phyloP scores from a whole-genome alignment of 2,888 invertebrate genomes.

The Hydroisotoma schaefferi region DNA sequence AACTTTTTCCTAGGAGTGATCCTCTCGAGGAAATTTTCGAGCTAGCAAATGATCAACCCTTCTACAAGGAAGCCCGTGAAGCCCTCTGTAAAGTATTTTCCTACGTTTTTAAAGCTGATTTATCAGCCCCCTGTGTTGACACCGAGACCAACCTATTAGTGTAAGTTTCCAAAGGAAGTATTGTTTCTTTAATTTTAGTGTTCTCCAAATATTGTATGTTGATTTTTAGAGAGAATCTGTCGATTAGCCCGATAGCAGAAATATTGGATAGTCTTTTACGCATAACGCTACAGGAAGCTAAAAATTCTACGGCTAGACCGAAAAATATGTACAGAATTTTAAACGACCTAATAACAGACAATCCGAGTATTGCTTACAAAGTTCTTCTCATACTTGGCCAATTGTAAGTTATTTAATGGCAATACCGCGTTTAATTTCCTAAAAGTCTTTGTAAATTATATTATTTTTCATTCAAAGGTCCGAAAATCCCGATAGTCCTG shows the following conservation, averaged over 20 bases:
- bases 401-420: conserved; percentile 20
- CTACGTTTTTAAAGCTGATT: conserved; percentile 42
- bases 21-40: conserved; percentile 43
- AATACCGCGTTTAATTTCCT: not conserved
- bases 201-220: not conserved
- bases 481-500: conserved; percentile 25
- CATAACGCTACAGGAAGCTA: no score
- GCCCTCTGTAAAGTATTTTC: conserved; percentile 36
- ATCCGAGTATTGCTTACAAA: conserved; percentile 39
- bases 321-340: conserved; percentile 43
- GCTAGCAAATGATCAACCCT: conserved; percentile 31
- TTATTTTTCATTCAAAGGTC: not conserved
- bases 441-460: no score
- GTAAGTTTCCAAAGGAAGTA: conserved; percentile 31
- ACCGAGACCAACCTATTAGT: conserved; percentile 31
- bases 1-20: conserved; percentile 27
- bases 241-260: conserved; percentile 41
- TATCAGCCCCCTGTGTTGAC: conserved; percentile 37
- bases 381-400: conserved; percentile 41
- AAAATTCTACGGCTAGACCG: conserved; percentile 41
- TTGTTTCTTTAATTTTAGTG: not conserved
- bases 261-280: conserved; percentile 31
- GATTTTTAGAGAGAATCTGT: conserved; percentile 32
- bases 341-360: conserved; percentile 37
- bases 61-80: conserved; percentile 41